These are phyloP conservation scores for Candoia aspera DNA, from an alignment of 2,113 vertebrate species.

Conservation along the genomic window DNA sequence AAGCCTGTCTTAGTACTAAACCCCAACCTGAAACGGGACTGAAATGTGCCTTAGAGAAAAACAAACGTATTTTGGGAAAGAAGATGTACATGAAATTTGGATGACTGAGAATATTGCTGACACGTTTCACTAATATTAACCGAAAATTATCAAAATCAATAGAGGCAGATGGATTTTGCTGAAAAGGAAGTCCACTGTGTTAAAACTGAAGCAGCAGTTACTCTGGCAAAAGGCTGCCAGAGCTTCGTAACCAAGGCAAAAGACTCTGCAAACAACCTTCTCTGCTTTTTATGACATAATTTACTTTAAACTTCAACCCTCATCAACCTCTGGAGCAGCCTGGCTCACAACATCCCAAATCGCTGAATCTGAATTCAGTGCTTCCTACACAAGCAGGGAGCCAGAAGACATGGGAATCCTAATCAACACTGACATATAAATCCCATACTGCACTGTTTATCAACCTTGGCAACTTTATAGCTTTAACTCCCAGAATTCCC, in stretches of 20 bases:
- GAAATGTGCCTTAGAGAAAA: not conserved
- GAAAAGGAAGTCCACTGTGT: not conserved
- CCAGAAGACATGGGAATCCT: not conserved
- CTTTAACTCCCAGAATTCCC: too few species aligned
- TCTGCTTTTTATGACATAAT: not conserved
- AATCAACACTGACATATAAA: not conserved
- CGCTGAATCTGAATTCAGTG: not conserved
- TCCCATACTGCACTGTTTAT: too few species aligned
- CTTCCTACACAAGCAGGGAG: not conserved
- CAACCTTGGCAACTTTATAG: too few species aligned
- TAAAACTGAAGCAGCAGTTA: not conserved
- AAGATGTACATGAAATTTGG: not conserved
- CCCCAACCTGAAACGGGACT: not conserved
- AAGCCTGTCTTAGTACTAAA: not conserved
- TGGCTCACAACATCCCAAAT: not conserved
- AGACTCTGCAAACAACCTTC: not conserved
- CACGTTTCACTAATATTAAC: not conserved
- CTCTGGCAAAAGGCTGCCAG: not conserved
- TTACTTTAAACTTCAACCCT: not conserved
- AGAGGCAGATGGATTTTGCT: not conserved
- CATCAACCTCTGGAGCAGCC: not conserved
- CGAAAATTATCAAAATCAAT: not conserved
- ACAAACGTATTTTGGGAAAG: not conserved
- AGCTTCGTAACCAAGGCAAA: not conserved
- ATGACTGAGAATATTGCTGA: not conserved